Evolutionary conservation across 2,888 invertebrate genomes (phyloP).

Genomic region (Ophraella communa): DNA sequence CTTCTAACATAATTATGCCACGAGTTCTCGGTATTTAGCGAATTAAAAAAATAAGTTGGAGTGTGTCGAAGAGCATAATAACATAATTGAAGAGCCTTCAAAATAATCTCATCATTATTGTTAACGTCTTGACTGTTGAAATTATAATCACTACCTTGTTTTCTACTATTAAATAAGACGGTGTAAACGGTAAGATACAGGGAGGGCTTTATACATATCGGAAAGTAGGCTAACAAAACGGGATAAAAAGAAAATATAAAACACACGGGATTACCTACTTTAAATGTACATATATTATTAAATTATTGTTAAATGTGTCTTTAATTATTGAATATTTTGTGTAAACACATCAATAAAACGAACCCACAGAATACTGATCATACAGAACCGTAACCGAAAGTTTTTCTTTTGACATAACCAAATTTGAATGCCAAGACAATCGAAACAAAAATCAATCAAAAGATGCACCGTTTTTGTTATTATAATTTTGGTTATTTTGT

Average conservation of each 20-base stretch:
- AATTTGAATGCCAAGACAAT: too few relatives aligned
- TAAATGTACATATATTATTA: too few relatives aligned
- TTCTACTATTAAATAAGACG: conserved; percentile 23
- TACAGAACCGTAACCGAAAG: too few relatives aligned
- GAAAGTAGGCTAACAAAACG: not conserved
- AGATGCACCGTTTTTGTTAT: too few relatives aligned
- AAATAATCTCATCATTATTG: conserved; percentile 34
- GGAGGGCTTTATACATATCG: not conserved
- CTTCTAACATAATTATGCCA: conserved; percentile 31
- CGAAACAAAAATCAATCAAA: too few relatives aligned
- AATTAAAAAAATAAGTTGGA: conserved; percentile 24
- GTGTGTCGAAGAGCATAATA: conserved; percentile 33
- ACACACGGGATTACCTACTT: too few relatives aligned
- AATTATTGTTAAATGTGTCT: too few relatives aligned
- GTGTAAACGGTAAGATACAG: conserved; percentile 5
- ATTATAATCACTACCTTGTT: conserved; percentile 37
- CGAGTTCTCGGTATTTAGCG: conserved; percentile 24
- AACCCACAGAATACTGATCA: too few relatives aligned
- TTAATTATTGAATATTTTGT: too few relatives aligned
- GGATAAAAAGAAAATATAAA: not conserved
- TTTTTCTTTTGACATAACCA: too few relatives aligned
- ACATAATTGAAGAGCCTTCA: conserved; percentile 39
- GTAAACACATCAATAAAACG: too few relatives aligned
- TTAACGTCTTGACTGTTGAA: conserved; percentile 34
- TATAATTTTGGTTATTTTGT: too few relatives aligned